A percentile compares a stretch with the other conserved stretches of the same genome.
phyloP scores from a whole-genome alignment of 2,797 vertebrate species.

The Philypnodon macrostomus region DNA sequence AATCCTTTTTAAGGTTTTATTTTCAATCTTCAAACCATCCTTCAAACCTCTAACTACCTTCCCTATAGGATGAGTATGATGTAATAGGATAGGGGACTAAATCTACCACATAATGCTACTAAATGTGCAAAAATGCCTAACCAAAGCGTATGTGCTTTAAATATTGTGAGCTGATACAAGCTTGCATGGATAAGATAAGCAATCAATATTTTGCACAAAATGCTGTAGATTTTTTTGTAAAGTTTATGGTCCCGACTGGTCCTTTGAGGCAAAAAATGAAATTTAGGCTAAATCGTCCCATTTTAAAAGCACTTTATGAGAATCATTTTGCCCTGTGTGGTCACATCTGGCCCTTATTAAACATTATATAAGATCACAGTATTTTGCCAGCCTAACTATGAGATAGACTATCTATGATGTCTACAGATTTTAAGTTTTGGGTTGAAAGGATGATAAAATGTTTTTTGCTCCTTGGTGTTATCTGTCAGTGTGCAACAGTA shows the following conservation, averaged over 20 bases:
- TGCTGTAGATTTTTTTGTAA: background rate
- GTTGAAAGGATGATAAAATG: constrained; percentile 30
- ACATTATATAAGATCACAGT: constrained; percentile 9
- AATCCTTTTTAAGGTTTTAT: no score
- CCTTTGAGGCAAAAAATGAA: constrained; percentile 23
- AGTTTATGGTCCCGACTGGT: no score
- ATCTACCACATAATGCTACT: background rate
- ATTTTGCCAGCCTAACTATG: constrained; percentile 34
- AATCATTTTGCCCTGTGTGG: constrained; percentile 47
- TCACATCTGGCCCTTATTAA: constrained; percentile 57
- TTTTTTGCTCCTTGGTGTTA: no score
- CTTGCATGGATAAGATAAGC: background rate
- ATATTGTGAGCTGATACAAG: background rate
- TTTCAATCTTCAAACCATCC: background rate
- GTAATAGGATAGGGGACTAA: background rate
- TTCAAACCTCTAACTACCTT: background rate
- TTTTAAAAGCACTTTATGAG: constrained; percentile 64
- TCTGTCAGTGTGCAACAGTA: constrained; percentile 45
- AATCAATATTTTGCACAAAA: constrained; percentile 6
- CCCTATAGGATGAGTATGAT: background rate
- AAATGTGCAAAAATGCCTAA: background rate
- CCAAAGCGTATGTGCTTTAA: constrained; percentile 4
- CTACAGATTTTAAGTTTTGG: constrained; percentile 26
- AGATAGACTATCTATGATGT: constrained; percentile 31
- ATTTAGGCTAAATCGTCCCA: constrained; percentile 17